These are phyloP conservation scores for Sparidentex hasta DNA, from an alignment of 2,797 vertebrate species.

Conservation along the genomic window DNA sequence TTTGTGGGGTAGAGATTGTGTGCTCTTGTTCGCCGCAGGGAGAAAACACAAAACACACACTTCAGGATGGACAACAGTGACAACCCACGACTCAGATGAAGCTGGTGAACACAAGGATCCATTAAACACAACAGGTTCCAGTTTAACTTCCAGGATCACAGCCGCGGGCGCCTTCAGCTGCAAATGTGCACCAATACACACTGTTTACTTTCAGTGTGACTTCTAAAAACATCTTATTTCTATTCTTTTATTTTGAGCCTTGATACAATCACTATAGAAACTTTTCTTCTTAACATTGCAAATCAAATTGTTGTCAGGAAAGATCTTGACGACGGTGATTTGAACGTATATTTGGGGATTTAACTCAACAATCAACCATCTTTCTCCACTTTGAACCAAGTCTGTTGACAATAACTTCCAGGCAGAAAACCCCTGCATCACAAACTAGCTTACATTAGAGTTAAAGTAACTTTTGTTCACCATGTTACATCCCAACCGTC, in stretches of 20 bases:
- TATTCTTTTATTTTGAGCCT: background rate
- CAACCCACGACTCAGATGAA: background rate
- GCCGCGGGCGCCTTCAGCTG: background rate
- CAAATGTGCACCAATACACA: background rate
- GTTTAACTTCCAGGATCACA: constrained; percentile 11
- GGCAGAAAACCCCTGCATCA: too few relatives aligned
- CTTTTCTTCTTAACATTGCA: background rate
- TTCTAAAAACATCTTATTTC: background rate
- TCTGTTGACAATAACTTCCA: too few relatives aligned
- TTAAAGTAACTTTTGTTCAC: too few relatives aligned
- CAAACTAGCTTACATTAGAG: too few relatives aligned
- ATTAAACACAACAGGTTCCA: constrained; percentile 17
- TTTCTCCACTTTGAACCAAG: too few relatives aligned
- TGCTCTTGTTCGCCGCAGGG: constrained; percentile 38
- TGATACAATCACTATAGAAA: background rate
- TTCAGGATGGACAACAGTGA: background rate
- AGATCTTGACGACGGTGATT: too few relatives aligned
- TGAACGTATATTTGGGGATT: too few relatives aligned
- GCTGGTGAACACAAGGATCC: background rate
- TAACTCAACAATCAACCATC: too few relatives aligned
- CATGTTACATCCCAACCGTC: too few relatives aligned
- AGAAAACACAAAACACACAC: constrained; percentile 36
- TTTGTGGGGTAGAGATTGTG: constrained; percentile 49
- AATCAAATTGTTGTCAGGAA: background rate
- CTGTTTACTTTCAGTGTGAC: background rate